A percentile compares a stretch with the other conserved stretches of the same genome.
Evolutionary conservation across 2,797 vertebrate species (phyloP).

Genomic region (Sebastiscus tertius): DNA sequence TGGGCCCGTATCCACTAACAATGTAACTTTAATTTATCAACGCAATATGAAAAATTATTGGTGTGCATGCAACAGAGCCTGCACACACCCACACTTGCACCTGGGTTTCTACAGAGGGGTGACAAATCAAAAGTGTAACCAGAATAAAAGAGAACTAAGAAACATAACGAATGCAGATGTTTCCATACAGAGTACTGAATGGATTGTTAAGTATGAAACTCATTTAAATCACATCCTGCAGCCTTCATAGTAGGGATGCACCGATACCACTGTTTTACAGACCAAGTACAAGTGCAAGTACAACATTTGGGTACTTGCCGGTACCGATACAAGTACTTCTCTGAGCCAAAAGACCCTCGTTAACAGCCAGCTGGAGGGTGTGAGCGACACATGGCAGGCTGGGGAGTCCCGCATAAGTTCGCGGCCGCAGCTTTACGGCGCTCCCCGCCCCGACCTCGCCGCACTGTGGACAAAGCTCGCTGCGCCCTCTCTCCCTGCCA

Average conservation of each 20-base stretch:
- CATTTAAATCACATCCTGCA: not conserved
- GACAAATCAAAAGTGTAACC: conserved; percentile 1
- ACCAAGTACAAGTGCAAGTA: too few relatives aligned
- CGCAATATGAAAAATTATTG: not conserved
- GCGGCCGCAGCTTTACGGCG: too few relatives aligned
- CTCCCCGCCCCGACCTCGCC: too few relatives aligned
- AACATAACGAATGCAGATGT: not conserved
- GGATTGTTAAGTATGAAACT: not conserved
- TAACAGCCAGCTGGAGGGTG: too few relatives aligned
- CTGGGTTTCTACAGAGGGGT: not conserved
- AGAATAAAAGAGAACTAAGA: not conserved
- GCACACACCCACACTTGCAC: not conserved
- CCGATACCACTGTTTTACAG: too few relatives aligned
- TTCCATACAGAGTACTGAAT: not conserved
- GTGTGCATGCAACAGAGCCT: not conserved
- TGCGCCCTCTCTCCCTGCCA: too few relatives aligned
- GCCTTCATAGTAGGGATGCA: not conserved
- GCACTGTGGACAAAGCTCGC: too few relatives aligned
- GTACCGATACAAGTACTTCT: too few relatives aligned
- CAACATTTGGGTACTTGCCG: too few relatives aligned
- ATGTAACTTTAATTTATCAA: not conserved
- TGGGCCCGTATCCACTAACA: not conserved
- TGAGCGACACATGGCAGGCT: too few relatives aligned
- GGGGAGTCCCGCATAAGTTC: too few relatives aligned
- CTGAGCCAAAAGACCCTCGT: too few relatives aligned